Percentiles rank a stretch among this genome's conserved stretches.
These are phyloP conservation scores for Leucania comma DNA, from an alignment of 2,888 invertebrate genomes.

Conservation along the genomic window DNA sequence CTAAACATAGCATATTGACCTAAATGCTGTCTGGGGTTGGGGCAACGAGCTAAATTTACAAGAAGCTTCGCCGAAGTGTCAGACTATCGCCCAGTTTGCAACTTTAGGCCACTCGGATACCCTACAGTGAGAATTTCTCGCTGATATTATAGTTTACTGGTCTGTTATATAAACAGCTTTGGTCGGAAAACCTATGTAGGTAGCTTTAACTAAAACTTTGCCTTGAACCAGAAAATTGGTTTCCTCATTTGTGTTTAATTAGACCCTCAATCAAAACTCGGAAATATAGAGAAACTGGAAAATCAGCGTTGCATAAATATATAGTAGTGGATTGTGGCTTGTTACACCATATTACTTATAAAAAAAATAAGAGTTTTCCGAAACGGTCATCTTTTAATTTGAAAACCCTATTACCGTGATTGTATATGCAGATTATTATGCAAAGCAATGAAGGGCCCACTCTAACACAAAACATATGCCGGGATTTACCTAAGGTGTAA, in stretches of 20 bases:
- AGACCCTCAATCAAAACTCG: neutral
- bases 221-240: neutral
- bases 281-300: neutral
- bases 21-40: conserved; percentile 65
- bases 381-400: neutral
- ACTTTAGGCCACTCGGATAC: conserved; percentile 64
- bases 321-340: neutral
- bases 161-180: conserved; percentile 39
- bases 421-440: neutral
- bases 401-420: neutral
- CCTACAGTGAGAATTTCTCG: conserved; percentile 52
- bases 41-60: conserved; percentile 70
- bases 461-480: neutral
- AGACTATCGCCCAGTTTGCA: conserved; percentile 70
- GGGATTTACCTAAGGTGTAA: neutral
- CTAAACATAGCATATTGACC: conserved; percentile 69
- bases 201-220: conserved; percentile 1
- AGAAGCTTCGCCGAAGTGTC: conserved; percentile 69
- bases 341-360: no score
- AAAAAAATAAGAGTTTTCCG: neutral
- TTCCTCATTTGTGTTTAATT: conserved; percentile 9
- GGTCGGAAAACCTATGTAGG: conserved; percentile 20
- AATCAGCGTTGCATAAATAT: neutral
- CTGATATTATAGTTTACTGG: conserved; percentile 41
- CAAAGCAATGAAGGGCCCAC: neutral